phyloP scores from a whole-genome alignment of 2,888 invertebrate genomes.

The Thymelicus acteon region DNA sequence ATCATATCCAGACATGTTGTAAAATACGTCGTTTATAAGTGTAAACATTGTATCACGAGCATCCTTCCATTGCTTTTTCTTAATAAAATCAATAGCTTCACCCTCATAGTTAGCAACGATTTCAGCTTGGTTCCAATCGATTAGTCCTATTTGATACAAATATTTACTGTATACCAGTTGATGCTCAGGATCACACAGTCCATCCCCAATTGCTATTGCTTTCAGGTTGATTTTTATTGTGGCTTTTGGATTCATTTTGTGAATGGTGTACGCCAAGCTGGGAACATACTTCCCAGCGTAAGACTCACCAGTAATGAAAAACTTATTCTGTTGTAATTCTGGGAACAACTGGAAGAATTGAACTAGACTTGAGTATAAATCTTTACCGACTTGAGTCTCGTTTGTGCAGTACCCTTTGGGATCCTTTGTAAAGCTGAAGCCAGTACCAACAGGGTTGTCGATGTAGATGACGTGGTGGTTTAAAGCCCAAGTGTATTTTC shows the following conservation, averaged over 20 bases:
- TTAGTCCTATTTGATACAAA: conserved; percentile 90
- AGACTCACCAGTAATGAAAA: conserved; percentile 95
- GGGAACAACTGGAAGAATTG: conserved; percentile 95
- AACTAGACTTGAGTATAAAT: conserved; percentile 89
- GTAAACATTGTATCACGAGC: conserved; percentile 65
- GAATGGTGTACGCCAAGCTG: conserved; percentile 90
- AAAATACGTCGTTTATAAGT: too few relatives aligned
- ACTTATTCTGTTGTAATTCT: conserved; percentile 89
- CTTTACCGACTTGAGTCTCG: conserved; percentile 91
- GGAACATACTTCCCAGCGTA: conserved; percentile 93
- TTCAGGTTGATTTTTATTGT: conserved; percentile 89
- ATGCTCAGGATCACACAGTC: conserved; percentile 91
- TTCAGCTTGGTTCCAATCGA: conserved; percentile 86
- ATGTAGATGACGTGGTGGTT: conserved; percentile 93
- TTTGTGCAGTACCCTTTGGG: conserved; percentile 91
- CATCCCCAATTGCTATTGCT: conserved; percentile 92
- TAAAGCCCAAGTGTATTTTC: conserved; percentile 92
- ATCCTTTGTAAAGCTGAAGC: conserved; percentile 94
- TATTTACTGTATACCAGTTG: conserved; percentile 92
- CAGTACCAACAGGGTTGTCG: conserved; percentile 97
- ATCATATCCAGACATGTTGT: too few relatives aligned
- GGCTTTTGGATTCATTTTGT: conserved; percentile 85
- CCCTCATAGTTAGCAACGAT: conserved; percentile 86
- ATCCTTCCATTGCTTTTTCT: conserved; percentile 83
- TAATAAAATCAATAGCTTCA: conserved; percentile 85